Percentiles rank a stretch among this genome's conserved stretches.
Conservation (phyloP, 2,797 vertebrate species). For the Anguilla obscura region DNA sequence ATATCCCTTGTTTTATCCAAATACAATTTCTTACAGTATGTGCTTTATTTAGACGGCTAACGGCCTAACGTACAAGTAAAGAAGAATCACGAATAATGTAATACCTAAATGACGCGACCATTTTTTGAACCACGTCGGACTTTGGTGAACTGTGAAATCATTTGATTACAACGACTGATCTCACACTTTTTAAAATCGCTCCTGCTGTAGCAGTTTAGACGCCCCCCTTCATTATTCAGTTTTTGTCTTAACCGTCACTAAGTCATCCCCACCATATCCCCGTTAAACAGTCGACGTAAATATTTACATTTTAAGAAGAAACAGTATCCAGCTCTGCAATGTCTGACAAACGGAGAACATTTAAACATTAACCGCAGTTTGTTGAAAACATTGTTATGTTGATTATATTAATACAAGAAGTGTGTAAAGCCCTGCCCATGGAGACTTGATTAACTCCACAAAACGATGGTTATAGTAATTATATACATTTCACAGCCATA, state of each 20-base stretch:
- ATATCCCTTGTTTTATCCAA: neutral
- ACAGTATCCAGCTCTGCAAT: slow-evolving; percentile 3
- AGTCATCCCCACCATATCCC: neutral
- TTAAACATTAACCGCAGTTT: neutral
- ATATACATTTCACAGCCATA: neutral
- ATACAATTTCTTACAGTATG: neutral
- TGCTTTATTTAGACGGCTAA: neutral
- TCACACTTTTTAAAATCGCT: neutral
- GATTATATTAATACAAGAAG: neutral
- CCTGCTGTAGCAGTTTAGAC: neutral
- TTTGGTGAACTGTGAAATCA: neutral
- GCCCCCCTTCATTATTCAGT: neutral
- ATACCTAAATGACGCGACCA: neutral
- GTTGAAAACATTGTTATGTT: neutral
- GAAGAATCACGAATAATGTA: neutral
- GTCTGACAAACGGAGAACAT: neutral
- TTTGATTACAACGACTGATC: neutral
- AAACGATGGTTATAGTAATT: neutral
- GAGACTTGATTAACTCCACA: neutral
- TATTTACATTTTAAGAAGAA: neutral
- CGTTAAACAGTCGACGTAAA: neutral
- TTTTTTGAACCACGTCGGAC: neutral
- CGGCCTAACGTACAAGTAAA: neutral
- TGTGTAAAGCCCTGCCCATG: neutral
- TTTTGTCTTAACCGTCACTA: neutral